A percentile compares a stretch with the other conserved stretches of the same genome.
Evolutionary conservation across 2,888 invertebrate genomes (phyloP).

Genomic region (Cataglyphis livida): DNA sequence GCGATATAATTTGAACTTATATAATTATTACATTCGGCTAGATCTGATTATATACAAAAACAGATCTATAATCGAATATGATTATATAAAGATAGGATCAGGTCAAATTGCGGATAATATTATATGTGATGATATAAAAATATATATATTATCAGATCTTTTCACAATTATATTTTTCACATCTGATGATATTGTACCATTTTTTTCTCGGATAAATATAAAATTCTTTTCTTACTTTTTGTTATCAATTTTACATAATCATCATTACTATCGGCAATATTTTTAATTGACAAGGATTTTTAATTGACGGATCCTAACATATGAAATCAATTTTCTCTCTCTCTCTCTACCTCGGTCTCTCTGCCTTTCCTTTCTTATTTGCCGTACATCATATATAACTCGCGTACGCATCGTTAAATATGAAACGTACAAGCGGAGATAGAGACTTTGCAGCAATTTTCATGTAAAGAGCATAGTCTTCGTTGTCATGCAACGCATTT

Average conservation of each 20-base stretch:
- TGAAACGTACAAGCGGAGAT: constrained; percentile 66
- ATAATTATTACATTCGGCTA: too few species aligned
- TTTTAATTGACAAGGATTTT: neutral
- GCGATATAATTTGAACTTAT: too few species aligned
- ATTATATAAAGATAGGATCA: too few species aligned
- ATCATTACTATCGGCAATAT: neutral
- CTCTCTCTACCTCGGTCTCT: neutral
- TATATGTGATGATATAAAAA: too few species aligned
- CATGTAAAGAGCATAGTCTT: constrained; percentile 50
- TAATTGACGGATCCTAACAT: neutral
- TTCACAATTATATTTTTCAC: too few species aligned
- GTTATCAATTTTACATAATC: neutral
- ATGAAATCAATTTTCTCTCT: constrained; percentile 18
- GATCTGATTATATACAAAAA: too few species aligned
- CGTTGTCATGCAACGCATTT: neutral
- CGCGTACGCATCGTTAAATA: constrained; percentile 75
- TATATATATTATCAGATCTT: too few species aligned
- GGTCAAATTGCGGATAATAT: too few species aligned
- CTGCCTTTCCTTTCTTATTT: constrained; percentile 63
- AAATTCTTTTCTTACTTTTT: neutral
- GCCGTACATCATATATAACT: constrained; percentile 62
- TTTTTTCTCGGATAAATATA: neutral
- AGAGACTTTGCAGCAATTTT: constrained; percentile 66
- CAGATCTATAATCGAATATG: too few species aligned
- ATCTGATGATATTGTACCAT: too few species aligned